Evolutionary conservation across 2,888 invertebrate genomes (phyloP).

Genomic region (Rhamphomyia laevipes): DNA sequence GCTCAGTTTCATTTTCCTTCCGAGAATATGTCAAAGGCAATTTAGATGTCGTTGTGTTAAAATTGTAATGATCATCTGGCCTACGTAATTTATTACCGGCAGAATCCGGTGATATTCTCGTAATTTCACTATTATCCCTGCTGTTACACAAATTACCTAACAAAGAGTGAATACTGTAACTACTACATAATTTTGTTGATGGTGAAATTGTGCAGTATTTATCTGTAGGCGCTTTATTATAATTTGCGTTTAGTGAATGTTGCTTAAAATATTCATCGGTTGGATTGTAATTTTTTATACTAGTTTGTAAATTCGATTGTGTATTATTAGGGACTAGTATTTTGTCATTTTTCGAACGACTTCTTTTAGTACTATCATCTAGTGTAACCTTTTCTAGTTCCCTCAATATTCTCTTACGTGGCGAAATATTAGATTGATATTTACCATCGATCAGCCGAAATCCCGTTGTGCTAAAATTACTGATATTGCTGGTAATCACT

Average conservation of each 20-base stretch:
- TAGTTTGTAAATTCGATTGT: neutral
- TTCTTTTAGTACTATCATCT: constrained; percentile 51
- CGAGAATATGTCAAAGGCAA: neutral
- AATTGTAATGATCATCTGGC: neutral
- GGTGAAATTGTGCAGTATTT: constrained; percentile 1
- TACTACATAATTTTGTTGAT: constrained; percentile 46
- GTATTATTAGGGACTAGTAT: constrained; percentile 31
- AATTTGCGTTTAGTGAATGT: neutral
- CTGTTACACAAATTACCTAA: constrained; percentile 41
- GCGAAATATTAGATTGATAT: constrained; percentile 50
- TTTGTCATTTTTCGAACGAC: constrained; percentile 36
- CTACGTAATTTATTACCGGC: neutral
- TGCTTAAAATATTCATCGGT: neutral
- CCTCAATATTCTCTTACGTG: constrained; percentile 68
- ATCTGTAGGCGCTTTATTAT: neutral
- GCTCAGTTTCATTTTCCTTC: no score
- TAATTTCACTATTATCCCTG: neutral
- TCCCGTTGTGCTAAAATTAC: constrained; percentile 21
- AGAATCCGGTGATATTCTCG: neutral
- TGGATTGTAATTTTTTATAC: constrained; percentile 11
- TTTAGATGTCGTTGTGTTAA: neutral
- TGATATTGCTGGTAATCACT: constrained; percentile 18
- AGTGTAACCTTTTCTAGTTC: constrained; percentile 65
- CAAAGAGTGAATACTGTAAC: constrained; percentile 77
- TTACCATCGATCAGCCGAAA: constrained; percentile 20